Evolutionary conservation across 2,113 vertebrate species (phyloP), one percentile per base, ranked within the genome.

Genomic region (Thamnaconus septentrionalis): DNA sequence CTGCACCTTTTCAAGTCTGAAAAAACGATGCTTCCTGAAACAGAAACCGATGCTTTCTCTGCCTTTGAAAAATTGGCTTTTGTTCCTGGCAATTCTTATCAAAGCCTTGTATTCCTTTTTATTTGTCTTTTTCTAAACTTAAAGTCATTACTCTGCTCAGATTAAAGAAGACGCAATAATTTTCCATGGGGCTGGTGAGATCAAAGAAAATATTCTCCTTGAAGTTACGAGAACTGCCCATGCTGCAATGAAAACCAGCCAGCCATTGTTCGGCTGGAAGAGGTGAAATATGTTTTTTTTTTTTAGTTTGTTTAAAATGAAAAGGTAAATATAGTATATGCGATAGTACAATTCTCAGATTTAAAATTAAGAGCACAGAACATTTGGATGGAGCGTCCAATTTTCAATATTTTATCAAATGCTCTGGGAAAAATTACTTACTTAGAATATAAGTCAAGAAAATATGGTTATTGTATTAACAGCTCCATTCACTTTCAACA

Each of bases 61-160:
- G 86, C 90, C 91, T 93, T 93, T 93, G 91, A 93, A 93, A 90
- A 92, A 90, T 88, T 87, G 88, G 84, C 92, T 93, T 92, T 93
- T 93, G 91, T 93, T 93, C 91, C 88, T 88, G 87, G 89, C 91
- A 93, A 91, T 92, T 93, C 92, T 93, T 93, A 93, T 93, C 92
- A 93, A 93, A 93, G 92, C 91, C 89, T 88, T 91, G 89, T 92
- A 93, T 93, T 93, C 92, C 91, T 93, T 93, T 93, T 93, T 93
- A 93, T 91, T 93, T 91, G 90, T 93, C 92, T 93, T 93, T 92
- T 92, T 92, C 91, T 87, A 77, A 90, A 93, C 92, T 93, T 93
- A 92, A 92, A 93, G 91, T 93, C 91, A 93, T 93, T 93, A 93
- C 91, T 87, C 85, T 51, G 85, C 85, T 90, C 88, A 92, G 91